These are phyloP conservation scores for Platerodrilus igneus DNA, from an alignment of 2,888 invertebrate genomes.

Conservation along the genomic window DNA sequence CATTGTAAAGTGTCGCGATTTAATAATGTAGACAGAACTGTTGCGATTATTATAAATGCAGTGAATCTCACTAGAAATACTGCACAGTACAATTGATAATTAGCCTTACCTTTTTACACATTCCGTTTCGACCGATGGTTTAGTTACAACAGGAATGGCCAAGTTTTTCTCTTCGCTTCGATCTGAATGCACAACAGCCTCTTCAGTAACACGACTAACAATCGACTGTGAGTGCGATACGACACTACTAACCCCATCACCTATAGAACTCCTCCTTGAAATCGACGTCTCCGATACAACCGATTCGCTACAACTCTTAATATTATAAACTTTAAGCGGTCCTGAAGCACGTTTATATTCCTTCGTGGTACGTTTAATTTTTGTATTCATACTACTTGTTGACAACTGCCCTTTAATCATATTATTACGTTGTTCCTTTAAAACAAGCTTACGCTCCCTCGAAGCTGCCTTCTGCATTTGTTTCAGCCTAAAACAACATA, in stretches of 20 bases:
- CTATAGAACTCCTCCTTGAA: conserved; percentile 36
- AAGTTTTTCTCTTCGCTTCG: too few species aligned
- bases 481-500: conserved; percentile 45
- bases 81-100: not conserved
- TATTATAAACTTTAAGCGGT: conserved; percentile 52
- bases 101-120: conserved; percentile 32
- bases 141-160: conserved; percentile 3
- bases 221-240: conserved; percentile 35
- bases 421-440: conserved; percentile 53
- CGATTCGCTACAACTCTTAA: conserved; percentile 46
- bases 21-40: too few species aligned
- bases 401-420: conserved; percentile 52
- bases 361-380: conserved; percentile 49
- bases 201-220: conserved; percentile 28
- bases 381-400: conserved; percentile 50
- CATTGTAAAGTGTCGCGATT: too few species aligned
- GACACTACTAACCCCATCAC: conserved; percentile 38
- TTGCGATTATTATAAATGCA: not conserved
- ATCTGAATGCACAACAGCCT: conserved; percentile 9
- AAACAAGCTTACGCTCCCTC: conserved; percentile 51
- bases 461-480: conserved; percentile 53
- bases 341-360: conserved; percentile 47
- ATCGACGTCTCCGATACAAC: conserved; percentile 40
- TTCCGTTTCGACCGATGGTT: conserved; percentile 24
- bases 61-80: not conserved